Conservation (phyloP, 2,888 invertebrate genomes). For the Eristalis pertinax region DNA sequence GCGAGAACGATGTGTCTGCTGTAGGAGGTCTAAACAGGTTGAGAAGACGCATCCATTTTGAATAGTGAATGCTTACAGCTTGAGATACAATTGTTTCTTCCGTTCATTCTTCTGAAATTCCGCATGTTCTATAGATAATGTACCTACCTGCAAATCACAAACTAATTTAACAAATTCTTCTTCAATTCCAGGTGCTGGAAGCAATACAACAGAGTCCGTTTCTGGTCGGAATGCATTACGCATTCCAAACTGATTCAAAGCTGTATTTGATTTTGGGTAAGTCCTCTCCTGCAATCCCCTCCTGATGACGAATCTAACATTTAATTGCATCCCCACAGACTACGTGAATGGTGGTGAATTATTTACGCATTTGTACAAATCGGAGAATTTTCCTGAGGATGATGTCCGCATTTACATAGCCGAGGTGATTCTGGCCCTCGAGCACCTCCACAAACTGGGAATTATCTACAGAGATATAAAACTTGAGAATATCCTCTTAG, state of each 20-base stretch:
- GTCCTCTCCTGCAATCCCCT: slow-evolving; percentile 75
- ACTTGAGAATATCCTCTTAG: slow-evolving; percentile 97
- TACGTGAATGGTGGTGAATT: slow-evolving; percentile 98
- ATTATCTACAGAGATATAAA: slow-evolving; percentile 99
- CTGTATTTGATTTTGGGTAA: slow-evolving; percentile 97
- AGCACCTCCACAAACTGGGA: slow-evolving; percentile 97
- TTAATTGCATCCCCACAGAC: slow-evolving; percentile 84
- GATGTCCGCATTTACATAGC: slow-evolving; percentile 97
- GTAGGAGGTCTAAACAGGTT: no score
- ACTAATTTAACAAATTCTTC: background rate
- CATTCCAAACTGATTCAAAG: slow-evolving; percentile 98
- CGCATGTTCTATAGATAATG: background rate
- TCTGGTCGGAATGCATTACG: slow-evolving; percentile 97
- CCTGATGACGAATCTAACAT: background rate
- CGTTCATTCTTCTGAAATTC: no score
- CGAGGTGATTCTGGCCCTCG: slow-evolving; percentile 96
- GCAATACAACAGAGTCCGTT: slow-evolving; percentile 97
- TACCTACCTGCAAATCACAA: background rate
- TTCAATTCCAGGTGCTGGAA: slow-evolving; percentile 88
- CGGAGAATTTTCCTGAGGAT: slow-evolving; percentile 94
- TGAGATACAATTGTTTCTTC: no score
- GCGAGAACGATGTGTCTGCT: no score
- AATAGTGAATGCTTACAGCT: no score
- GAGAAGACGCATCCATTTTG: no score
- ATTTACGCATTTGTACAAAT: slow-evolving; percentile 97